Evolutionary conservation across 2,113 vertebrate genomes (phyloP).

Genomic region (Siphamia tubifer): DNA sequence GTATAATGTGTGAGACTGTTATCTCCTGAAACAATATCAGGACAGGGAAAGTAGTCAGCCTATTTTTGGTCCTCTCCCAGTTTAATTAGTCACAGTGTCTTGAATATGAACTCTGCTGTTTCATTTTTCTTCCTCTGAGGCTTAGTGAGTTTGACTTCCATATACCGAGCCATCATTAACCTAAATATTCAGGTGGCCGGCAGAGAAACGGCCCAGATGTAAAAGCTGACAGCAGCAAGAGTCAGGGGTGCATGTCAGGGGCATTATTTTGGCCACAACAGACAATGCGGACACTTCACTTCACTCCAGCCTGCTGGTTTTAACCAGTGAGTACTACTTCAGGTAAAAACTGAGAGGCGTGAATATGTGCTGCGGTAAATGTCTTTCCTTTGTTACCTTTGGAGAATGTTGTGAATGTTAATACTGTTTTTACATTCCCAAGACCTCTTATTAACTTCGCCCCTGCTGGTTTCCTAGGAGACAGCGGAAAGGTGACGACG

Average conservation of each 20-base stretch:
- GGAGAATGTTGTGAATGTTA: not conserved
- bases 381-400: not conserved
- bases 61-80: constrained; percentile 31
- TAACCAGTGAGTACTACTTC: not conserved
- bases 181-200: constrained; percentile 35
- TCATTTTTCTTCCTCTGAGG: constrained; percentile 23
- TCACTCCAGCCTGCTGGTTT: not conserved
- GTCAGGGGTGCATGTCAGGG: not conserved
- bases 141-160: constrained; percentile 22
- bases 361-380: too few species aligned
- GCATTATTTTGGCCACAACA: not conserved
- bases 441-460: not conserved
- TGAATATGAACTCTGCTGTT: constrained; percentile 34
- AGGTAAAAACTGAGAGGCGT: not conserved
- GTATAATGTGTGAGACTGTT: too few species aligned
- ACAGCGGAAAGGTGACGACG: constrained; percentile 90
- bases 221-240: constrained; percentile 2
- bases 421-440: not conserved
- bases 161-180: constrained; percentile 41
- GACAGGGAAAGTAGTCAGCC: not conserved
- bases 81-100: constrained; percentile 47
- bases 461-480: constrained; percentile 73
- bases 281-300: not conserved
- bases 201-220: constrained; percentile 33
- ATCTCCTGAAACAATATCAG: too few species aligned